Evolutionary conservation across 1,140 invertebrate species (phyloP).

Genomic region (Aphaenogaster floridana): DNA sequence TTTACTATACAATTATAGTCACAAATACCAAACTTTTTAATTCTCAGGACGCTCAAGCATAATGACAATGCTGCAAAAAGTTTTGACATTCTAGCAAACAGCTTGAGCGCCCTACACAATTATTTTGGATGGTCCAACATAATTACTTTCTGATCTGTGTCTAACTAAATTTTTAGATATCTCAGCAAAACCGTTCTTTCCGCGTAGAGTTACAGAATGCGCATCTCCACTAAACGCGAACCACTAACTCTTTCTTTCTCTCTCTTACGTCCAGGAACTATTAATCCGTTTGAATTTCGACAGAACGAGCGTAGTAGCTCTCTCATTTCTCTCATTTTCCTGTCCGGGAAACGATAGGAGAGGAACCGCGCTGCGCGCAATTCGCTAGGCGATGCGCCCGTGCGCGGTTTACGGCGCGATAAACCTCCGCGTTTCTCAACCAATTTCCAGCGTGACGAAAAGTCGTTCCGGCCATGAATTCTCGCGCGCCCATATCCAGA

Average conservation of each 20-base stretch:
- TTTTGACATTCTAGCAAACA: no score
- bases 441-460: slow-evolving; percentile 75
- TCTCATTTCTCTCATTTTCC: background rate
- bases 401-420: slow-evolving; percentile 69
- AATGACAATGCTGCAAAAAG: no score
- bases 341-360: background rate
- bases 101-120: no score
- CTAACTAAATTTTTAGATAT: no score
- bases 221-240: no score
- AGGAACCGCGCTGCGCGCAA: slow-evolving; percentile 20
- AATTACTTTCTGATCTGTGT: no score
- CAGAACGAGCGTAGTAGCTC: background rate
- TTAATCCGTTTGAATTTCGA: background rate
- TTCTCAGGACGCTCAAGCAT: no score
- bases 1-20: no score
- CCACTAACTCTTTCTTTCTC: no score
- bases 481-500: slow-evolving; percentile 51
- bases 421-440: slow-evolving; percentile 69
- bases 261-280: background rate
- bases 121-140: no score
- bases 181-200: no score
- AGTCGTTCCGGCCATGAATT: slow-evolving; percentile 75
- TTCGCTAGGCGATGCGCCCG: slow-evolving; percentile 33
- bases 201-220: background rate
- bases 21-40: no score